phyloP scores from a whole-genome alignment of 2,797 vertebrate genomes.

The Aplochiton taeniatus region DNA sequence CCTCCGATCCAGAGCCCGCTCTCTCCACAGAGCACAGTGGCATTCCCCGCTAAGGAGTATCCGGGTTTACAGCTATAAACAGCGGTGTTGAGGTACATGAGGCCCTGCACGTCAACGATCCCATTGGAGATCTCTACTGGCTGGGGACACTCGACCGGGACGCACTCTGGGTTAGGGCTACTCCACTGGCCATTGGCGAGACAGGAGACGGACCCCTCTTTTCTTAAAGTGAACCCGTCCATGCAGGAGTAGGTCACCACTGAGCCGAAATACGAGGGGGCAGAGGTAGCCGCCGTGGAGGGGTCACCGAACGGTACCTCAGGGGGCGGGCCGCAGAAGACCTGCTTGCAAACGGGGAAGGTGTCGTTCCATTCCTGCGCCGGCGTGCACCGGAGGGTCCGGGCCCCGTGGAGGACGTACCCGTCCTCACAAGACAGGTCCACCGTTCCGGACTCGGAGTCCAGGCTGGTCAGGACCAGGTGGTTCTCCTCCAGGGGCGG shows the following conservation, averaged over 20 bases:
- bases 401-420: conserved; percentile 83
- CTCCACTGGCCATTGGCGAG: conserved; percentile 87
- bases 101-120: conserved; percentile 93
- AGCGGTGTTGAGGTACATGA: conserved; percentile 94
- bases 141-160: conserved; percentile 92
- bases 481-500: conserved; percentile 89
- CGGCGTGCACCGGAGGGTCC: conserved; percentile 82
- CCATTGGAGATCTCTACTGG: conserved; percentile 89
- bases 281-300: conserved; percentile 56
- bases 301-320: conserved; percentile 86
- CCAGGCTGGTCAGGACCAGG: conserved; percentile 82
- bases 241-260: conserved; percentile 86
- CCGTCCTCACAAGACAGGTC: conserved; percentile 91
- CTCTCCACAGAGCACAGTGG: conserved; percentile 91
- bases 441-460: conserved; percentile 82
- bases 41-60: conserved; percentile 86
- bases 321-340: conserved; percentile 83
- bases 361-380: conserved; percentile 93
- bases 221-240: conserved; percentile 87
- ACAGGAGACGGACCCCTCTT: conserved; percentile 77
- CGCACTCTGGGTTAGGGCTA: conserved; percentile 86
- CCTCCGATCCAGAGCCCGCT: conserved; percentile 92
- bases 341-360: conserved; percentile 88
- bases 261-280: conserved; percentile 78
- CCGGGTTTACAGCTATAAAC: conserved; percentile 92